Percentiles rank a stretch among this genome's conserved stretches.
Evolutionary conservation across 2,797 vertebrate species (phyloP).

Genomic region (Sebastes paucispinis): DNA sequence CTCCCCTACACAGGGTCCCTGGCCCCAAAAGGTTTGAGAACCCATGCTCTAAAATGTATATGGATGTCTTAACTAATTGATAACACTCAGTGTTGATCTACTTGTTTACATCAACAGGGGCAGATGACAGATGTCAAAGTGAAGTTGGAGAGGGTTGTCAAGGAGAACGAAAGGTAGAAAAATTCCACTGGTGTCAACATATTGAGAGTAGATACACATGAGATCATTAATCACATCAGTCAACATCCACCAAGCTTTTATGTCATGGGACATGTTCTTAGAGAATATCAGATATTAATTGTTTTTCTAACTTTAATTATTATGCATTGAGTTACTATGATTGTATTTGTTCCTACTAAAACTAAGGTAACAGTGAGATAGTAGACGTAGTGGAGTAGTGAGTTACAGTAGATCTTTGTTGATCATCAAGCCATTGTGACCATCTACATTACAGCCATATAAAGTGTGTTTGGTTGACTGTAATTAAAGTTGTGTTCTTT

Average conservation of each 20-base stretch:
- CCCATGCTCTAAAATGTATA: not conserved
- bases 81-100: not conserved
- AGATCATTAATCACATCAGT: not conserved
- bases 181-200: not conserved
- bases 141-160: slow-evolving; percentile 88
- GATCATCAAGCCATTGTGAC: not conserved
- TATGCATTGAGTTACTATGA: not conserved
- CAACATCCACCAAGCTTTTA: not conserved
- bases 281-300: not conserved
- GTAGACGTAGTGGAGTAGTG: not conserved
- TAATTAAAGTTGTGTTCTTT: not conserved
- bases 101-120: slow-evolving; percentile 77
- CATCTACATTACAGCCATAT: not conserved
- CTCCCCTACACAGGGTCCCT: too few species aligned
- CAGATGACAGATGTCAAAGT: slow-evolving; percentile 86
- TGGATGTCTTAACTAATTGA: not conserved
- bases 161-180: slow-evolving; percentile 93
- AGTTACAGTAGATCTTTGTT: not conserved
- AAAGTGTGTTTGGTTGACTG: not conserved
- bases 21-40: too few species aligned
- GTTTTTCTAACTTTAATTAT: not conserved
- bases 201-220: not conserved
- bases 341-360: not conserved
- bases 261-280: not conserved
- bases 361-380: not conserved